Evolutionary conservation across 2,888 invertebrate genomes (phyloP), one percentile per base, ranked within the genome.

Genomic region (Polia nebulosa): DNA sequence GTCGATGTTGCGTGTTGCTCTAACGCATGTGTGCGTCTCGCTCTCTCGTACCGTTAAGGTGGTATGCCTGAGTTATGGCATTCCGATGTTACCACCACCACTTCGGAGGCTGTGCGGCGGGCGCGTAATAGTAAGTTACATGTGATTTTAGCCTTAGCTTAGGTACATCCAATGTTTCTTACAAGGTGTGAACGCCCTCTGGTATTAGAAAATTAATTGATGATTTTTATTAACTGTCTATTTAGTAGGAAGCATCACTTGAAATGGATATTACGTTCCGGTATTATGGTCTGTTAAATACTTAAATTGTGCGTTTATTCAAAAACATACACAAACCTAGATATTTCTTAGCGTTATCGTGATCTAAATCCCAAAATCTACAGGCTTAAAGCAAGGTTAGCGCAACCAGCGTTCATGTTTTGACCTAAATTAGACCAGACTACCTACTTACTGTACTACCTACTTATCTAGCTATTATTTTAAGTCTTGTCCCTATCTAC

Each of bases 31-130:
- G 80, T 81, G 79, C 80, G 86, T 94, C 94, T 85, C 91, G 65
- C 80, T 94, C 91, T 53, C 89, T 83, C 95, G 90, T 92, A 95
- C 95, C 95, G 95, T 95, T 95, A 95, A 93, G 89, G 93, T 93
- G 91, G 94, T 94, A 92, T 92, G 92, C 90, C 92, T 92, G 94
- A 95, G 92, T 94, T 95, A 95, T 94, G 91, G 94, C 94, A 95
- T 95, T 95, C 95, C 95, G 83, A 94, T 92, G 92, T 92, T 91
- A 89, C 94, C 94, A 92, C 94, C 93, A 88, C 93, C 89, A 92
- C 89, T 88, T 82, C 85, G 94, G 95, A 94, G 94, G 95, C 95
- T 94, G 94, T 81, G 91, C 84, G 75, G 82, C 83, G 63, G 53
- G 34, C 85, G 88, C 89, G 89, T 88, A 88, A 87, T 85, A 86